Percentiles rank a stretch among this genome's conserved stretches.
phyloP scores from a whole-genome alignment of 2,797 vertebrate species.

The Hyperoplus lanceolatus region DNA sequence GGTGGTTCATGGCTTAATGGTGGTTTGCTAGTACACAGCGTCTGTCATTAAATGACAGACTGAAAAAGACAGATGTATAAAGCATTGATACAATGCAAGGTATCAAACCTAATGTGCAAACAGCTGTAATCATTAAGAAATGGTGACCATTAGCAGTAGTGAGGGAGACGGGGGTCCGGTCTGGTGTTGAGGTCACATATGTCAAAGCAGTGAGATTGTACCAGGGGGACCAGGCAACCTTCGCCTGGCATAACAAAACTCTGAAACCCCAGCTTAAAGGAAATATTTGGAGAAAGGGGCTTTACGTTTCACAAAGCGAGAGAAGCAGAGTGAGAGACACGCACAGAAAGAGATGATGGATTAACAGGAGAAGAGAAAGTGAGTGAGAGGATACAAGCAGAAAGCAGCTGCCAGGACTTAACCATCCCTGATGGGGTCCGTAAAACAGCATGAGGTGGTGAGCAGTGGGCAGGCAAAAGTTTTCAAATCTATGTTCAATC shows the following conservation, averaged over 20 bases:
- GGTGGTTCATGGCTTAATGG: not conserved
- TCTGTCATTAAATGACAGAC: too few relatives aligned
- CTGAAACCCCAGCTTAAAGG: slow-evolving; percentile 88
- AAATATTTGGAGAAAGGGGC: slow-evolving; percentile 87
- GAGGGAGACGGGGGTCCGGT: slow-evolving; percentile 37
- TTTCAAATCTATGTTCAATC: slow-evolving; percentile 55
- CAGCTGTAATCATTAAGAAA: slow-evolving; percentile 69
- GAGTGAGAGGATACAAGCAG: slow-evolving; percentile 76
- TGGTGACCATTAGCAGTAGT: slow-evolving; percentile 49
- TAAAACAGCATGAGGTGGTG: slow-evolving; percentile 68
- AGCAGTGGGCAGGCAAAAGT: slow-evolving; percentile 31
- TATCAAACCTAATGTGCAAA: slow-evolving; percentile 48
- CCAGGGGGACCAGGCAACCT: slow-evolving; percentile 78
- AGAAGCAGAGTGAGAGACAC: slow-evolving; percentile 68
- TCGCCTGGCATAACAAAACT: slow-evolving; percentile 85
- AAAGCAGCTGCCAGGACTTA: slow-evolving; percentile 83
- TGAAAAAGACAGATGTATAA: slow-evolving; percentile 9
- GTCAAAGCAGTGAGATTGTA: slow-evolving; percentile 79
- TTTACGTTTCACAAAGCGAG: slow-evolving; percentile 79
- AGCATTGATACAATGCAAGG: slow-evolving; percentile 8
- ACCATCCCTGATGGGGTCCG: slow-evolving; percentile 72
- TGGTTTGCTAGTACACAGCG: not conserved
- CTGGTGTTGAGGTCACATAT: slow-evolving; percentile 76
- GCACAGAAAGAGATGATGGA: slow-evolving; percentile 79
- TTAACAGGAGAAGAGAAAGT: slow-evolving; percentile 72